Evolutionary conservation across 1,140 invertebrate genomes (phyloP), one percentile per base, ranked within the genome.

Genomic region (Archivesica marissinica): DNA sequence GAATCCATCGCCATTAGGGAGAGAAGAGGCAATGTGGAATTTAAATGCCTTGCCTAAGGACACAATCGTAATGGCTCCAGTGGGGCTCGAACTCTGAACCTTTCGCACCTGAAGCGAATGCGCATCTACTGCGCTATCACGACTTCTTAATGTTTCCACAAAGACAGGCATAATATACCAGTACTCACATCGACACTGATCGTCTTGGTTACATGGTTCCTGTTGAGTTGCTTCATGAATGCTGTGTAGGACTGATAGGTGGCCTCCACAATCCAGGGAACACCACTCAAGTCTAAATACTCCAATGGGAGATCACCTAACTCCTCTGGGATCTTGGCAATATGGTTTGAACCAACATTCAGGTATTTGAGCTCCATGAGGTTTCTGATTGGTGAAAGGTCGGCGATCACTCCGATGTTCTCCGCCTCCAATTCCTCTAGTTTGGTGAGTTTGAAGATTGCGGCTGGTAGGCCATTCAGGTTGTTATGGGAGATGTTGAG

Each of bases 401-500:
- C 56, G 2, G 64, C 68, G 0, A 90, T 76, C 52, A 80, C 75
- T 2, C 91, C 91, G 23, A 91, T 87, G 66, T 92, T 92, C 70
- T 89, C 87, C 2, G 90, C 89, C 41, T 79, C n/a, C 28, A 92
- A 66, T 28, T 86, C 83, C 52, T 88, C 59, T 2, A 92, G 66
- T 33, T 74, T 86, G 0, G 4, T 44, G 15, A 91, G 66, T 2
- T 68, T 64, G 13, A 66, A 83, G 0, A 92, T 66, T 13, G 75
- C 59, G 25, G 30, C 47, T 30, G 91, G 91, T 33, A 92, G 50
- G 23, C 72, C 72, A 13, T 86, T 72, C 7, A 91, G 81, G n/a
- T 90, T 88, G 76, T 91, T 92, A 70, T 86, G 61, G 23, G 88
- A 88, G 28, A 92, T 88, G 15, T 89, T 81, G 28, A 91, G 66